Base-by-base conservation (phyloP, 2,113 vertebrate genomes). In the Tretioscincus oriximinensis region DNA sequence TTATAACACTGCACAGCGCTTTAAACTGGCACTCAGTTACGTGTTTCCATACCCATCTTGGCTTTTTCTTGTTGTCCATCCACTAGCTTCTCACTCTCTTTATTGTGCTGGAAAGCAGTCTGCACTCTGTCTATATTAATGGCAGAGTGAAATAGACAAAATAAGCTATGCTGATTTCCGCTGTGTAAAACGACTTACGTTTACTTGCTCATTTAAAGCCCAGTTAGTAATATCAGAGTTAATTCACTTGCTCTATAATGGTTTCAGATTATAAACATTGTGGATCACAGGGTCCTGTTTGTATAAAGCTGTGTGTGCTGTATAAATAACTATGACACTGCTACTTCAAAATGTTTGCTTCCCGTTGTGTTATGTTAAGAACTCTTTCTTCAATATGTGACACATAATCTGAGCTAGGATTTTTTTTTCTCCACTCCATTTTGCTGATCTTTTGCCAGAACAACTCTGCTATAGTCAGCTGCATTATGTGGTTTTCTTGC, bases 391-490 rank as follows among this genome's bases (percentile, higher is more conserved):
- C 2, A 18, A 31, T 28, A 0, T 14, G 21, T 28, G 51, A 60
- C 69, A 41, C 7, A 8, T 49, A 54, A 76, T 28, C 14, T 7
- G 29, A 74, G 41, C 63, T 79, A 26, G 35, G 35, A 41, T 41
- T 41, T 47, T 11, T 77, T 77, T 0, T 0, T 0, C 29, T 74
- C 61, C n/a, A 8, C 45, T 21, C n/a, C 3, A 22, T 16, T 3
- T 1, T 0, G 0, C 26, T 2, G 0, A 1, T 11, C 6, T 49
- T 64, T 31, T 0, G 1, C 47, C 8, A 81, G 77, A 73, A 18
- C 29, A 81, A 1, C 64, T 12, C 45, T 1, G 49, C 0, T 69
- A 0, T n/a, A 28, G 24, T 51, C 1, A 12, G 7, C 75, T 61
- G 18, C 54, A 58, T 58, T 58, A 69, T 72, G 69, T 72, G 21